Evolutionary conservation across 2,888 invertebrate species (phyloP).

Genomic region (Apodemia duryi): DNA sequence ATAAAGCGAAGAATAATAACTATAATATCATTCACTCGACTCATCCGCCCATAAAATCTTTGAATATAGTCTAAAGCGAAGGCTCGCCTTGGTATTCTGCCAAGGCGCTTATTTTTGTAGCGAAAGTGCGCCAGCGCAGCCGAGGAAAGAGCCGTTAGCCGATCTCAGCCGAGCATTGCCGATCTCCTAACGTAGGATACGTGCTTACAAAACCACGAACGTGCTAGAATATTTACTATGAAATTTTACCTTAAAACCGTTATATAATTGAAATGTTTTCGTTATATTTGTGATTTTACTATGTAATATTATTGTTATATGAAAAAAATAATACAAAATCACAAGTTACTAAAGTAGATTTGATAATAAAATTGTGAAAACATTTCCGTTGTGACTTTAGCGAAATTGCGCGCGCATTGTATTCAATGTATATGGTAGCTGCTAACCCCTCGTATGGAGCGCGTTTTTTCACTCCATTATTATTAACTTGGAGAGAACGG

Average conservation of each 20-base stretch:
- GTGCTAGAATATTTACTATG: conserved; percentile 32
- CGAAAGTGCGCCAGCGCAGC: conserved; percentile 63
- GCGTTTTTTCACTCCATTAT: conserved; percentile 75
- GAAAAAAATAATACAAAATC: not conserved
- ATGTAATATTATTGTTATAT: not conserved
- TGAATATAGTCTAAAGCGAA: conserved; percentile 62
- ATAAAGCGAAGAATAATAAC: not conserved
- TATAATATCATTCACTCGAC: conserved; percentile 14
- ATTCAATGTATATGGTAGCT: conserved; percentile 43
- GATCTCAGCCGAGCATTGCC: conserved; percentile 54
- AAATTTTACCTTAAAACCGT: not conserved
- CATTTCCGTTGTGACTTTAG: not conserved
- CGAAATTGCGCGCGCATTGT: conserved; percentile 19
- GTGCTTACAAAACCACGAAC: conserved; percentile 47
- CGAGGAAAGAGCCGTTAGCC: conserved; percentile 72
- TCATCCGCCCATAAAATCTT: conserved; percentile 60
- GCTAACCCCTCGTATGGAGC: conserved; percentile 65
- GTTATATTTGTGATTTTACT: not conserved
- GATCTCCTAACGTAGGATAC: conserved; percentile 35
- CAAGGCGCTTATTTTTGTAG: conserved; percentile 78
- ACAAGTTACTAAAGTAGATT: conserved; percentile 10
- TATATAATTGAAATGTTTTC: not conserved
- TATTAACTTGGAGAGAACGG: conserved; percentile 43
- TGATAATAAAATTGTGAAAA: conserved; percentile 3
- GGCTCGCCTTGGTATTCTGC: conserved; percentile 75